Percentiles rank a stretch among this genome's conserved stretches.
Evolutionary conservation across 2,888 invertebrate genomes (phyloP).

Genomic region (Notodonta ziczac): DNA sequence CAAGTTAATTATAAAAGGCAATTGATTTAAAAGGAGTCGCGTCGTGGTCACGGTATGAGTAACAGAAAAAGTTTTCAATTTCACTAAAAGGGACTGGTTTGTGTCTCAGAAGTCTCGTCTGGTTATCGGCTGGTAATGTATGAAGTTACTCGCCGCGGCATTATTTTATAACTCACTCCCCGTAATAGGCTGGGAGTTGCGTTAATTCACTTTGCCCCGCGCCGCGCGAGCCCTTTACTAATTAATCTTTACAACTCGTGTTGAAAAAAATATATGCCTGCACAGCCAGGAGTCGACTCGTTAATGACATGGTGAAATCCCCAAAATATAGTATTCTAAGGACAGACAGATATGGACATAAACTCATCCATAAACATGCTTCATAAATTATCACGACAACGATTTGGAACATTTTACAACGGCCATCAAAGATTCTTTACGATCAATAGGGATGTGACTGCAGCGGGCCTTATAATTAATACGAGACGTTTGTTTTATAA

Average conservation of each 20-base stretch:
- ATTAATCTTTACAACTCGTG: slow-evolving; percentile 55
- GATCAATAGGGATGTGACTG: slow-evolving; percentile 78
- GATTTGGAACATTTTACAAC: slow-evolving; percentile 83
- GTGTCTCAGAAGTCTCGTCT: slow-evolving; percentile 84
- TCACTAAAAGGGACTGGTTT: slow-evolving; percentile 86
- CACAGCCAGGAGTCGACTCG: background rate
- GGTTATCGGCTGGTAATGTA: slow-evolving; percentile 85
- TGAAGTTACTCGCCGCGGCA: slow-evolving; percentile 80
- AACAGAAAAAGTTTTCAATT: slow-evolving; percentile 85
- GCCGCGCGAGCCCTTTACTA: slow-evolving; percentile 59
- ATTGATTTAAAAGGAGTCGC: slow-evolving; percentile 83
- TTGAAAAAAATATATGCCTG: slow-evolving; percentile 36
- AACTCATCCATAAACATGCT: slow-evolving; percentile 81
- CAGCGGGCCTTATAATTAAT: slow-evolving; percentile 79
- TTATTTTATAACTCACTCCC: slow-evolving; percentile 84
- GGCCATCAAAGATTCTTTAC: slow-evolving; percentile 80
- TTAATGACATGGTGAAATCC: background rate
- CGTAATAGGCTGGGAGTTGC: slow-evolving; percentile 76
- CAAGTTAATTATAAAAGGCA: slow-evolving; percentile 84
- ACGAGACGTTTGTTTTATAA: slow-evolving; percentile 83
- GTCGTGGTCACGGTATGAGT: slow-evolving; percentile 81
- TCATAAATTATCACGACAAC: slow-evolving; percentile 83
- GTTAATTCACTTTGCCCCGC: slow-evolving; percentile 75
- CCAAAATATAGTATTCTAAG: slow-evolving; percentile 6
- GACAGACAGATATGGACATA: slow-evolving; percentile 69